Evolutionary conservation across 2,113 vertebrate species (phyloP), one percentile per base, ranked within the genome.

Genomic region (Sinocyclocheilus rhinocerous): DNA sequence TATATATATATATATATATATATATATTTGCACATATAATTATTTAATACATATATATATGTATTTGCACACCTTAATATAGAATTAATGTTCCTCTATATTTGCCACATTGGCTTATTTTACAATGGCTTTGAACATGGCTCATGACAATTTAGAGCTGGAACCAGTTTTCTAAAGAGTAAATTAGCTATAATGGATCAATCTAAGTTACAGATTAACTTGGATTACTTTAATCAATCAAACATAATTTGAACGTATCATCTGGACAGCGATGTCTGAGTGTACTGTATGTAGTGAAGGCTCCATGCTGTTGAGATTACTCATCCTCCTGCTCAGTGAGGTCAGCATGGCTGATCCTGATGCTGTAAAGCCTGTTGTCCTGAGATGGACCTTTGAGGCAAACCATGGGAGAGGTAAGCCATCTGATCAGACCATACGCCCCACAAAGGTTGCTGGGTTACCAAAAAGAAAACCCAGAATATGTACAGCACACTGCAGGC

Each of bases 371-470:
- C 29, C 55, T n/a, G 24, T 61, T 85, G 70, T 73, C 85, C 88
- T 89, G 81, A 86, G 70, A 83, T 85, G 78, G 57, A 86, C 88
- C 76, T 78, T 48, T 70, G 61, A 33, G 52, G 15, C 45, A 57
- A 67, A 65, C 59, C 77, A 69, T 45, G 59, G 57, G 8, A 84
- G 61, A 57, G 39, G 39, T 89, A 89, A 89, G 84, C 84, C 29
- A 84, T 89, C 84, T 89, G 80, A 81, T 76, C 73, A 63, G 36
- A 84, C 84, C 86, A 89, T 88, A 89, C 81, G 89, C 48, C 57
- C 75, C 55, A 18, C 29, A n/a, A 61, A 69, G 76, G 81, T 87
- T 77, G 75, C 50, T 42, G 76, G 55, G 67, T 84, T 83, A 70
- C 81, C 22, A 12, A 22, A 15, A 73, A 29, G 59, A 42, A 81